These are phyloP conservation scores for Himalopsyche phryganea DNA, from an alignment of 1,140 invertebrate species.

Conservation along the genomic window DNA sequence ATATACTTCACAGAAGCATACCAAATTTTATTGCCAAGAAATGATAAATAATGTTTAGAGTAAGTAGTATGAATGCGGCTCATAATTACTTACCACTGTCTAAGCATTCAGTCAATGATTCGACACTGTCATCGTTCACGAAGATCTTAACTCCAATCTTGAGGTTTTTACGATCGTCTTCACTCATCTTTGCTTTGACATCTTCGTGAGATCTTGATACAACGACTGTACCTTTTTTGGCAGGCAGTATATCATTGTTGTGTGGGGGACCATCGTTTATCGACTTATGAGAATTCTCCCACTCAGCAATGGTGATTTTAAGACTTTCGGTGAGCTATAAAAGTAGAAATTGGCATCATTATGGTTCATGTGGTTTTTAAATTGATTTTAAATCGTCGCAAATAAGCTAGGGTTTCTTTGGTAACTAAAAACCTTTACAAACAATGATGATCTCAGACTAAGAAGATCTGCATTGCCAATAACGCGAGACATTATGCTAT, in stretches of 20 bases:
- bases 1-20: no score
- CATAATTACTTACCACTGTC: constrained; percentile 57
- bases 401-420: not conserved
- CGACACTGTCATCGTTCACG: constrained; percentile 55
- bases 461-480: not conserved
- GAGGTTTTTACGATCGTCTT: constrained; percentile 58
- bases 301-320: constrained; percentile 60
- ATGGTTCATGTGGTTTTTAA: constrained; percentile 3
- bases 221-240: constrained; percentile 40
- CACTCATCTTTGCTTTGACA: constrained; percentile 55
- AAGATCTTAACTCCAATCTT: constrained; percentile 66
- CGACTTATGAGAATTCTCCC: constrained; percentile 37
- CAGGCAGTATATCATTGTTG: constrained; percentile 14
- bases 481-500: not conserved
- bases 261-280: constrained; percentile 42
- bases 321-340: constrained; percentile 70
- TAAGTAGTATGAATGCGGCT: no score
- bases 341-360: constrained; percentile 6
- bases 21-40: no score
- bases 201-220: constrained; percentile 55
- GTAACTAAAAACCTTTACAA: not conserved
- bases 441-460: not conserved
- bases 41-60: no score
- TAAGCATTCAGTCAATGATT: constrained; percentile 53
- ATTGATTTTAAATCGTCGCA: not conserved